Conservation (phyloP, 2,797 vertebrate genomes). For the Melanogrammus aeglefinus region DNA sequence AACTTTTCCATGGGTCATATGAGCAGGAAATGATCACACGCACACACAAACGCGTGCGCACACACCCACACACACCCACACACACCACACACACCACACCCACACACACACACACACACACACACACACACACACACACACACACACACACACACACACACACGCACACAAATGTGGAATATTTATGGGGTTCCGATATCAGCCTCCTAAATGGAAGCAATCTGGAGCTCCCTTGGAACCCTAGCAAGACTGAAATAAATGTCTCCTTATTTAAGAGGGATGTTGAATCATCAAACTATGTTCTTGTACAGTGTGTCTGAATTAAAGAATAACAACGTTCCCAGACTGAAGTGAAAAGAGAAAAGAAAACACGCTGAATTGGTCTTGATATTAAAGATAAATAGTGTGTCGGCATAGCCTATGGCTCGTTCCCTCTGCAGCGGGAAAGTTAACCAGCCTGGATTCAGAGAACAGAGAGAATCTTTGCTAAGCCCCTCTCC, state of each 20-base stretch:
- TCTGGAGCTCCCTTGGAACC: background rate
- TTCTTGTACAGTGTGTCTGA: background rate
- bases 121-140: background rate
- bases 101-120: background rate
- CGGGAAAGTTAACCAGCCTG: background rate
- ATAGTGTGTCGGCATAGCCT: background rate
- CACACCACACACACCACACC: background rate
- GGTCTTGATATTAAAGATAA: background rate
- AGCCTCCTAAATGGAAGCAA: background rate
- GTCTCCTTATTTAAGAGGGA: constrained; percentile 6
- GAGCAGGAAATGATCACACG: too few relatives aligned
- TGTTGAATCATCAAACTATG: background rate
- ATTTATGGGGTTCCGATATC: background rate
- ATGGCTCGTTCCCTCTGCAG: background rate
- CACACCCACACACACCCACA: background rate
- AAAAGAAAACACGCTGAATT: background rate
- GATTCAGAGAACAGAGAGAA: background rate
- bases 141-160: background rate
- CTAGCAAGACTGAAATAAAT: constrained; percentile 12
- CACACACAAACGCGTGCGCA: background rate
- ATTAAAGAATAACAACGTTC: constrained; percentile 3
- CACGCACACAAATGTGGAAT: background rate
- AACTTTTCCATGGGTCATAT: background rate
- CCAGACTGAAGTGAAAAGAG: background rate
- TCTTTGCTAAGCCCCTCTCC: background rate